Evolutionary conservation across 2,113 vertebrate species (phyloP).

Genomic region (Callopanchax toddi): DNA sequence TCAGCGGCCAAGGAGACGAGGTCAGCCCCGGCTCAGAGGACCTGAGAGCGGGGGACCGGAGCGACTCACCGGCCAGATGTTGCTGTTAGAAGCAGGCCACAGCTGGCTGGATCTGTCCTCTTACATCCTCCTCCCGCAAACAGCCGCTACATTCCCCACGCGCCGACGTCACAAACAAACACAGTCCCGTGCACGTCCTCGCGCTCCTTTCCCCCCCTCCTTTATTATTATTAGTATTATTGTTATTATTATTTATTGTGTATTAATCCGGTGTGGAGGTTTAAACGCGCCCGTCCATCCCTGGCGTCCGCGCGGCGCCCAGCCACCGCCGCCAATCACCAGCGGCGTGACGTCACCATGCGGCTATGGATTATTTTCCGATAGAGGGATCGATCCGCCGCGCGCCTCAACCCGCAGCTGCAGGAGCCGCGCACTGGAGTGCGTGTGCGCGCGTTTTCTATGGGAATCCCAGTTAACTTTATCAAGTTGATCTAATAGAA

Average conservation of each 20-base stretch:
- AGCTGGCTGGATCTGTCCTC: constrained; percentile 68
- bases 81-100: constrained; percentile 71
- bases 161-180: constrained; percentile 44
- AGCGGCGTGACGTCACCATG: constrained; percentile 77
- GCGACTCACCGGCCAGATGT: constrained; percentile 75
- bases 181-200: constrained; percentile 41
- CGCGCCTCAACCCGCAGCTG: constrained; percentile 11
- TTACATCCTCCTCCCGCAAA: constrained; percentile 61
- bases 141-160: constrained; percentile 59
- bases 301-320: constrained; percentile 40
- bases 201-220: not conserved
- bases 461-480: no score
- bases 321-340: constrained; percentile 45
- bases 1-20: constrained; percentile 62
- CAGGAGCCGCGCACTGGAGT: not conserved
- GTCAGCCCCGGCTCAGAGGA: constrained; percentile 55
- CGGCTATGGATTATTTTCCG: constrained; percentile 57
- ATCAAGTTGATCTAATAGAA: no score
- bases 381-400: constrained; percentile 49
- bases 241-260: no score
- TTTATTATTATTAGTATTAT: no score
- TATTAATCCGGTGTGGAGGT: not conserved
- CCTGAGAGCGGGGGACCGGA: not conserved
- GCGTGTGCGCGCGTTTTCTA: no score
- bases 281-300: constrained; percentile 30